Evolutionary conservation across 2,797 vertebrate species (phyloP).

Genomic region (Manis pentadactyla): DNA sequence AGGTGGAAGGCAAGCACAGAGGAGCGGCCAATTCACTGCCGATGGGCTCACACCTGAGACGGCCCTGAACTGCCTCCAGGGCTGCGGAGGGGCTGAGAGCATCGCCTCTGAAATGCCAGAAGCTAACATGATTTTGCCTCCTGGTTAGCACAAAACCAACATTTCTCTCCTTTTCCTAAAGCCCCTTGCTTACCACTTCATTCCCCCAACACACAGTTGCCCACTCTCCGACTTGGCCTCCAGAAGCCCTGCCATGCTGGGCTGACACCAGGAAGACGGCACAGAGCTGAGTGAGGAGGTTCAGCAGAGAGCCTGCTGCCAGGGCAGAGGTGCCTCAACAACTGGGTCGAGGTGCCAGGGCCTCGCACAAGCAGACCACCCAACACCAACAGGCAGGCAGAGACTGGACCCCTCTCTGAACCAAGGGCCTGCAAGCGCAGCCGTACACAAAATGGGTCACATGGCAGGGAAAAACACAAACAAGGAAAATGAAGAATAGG

Average conservation of each 20-base stretch:
- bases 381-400: rapidly evolving
- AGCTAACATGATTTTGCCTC: not conserved
- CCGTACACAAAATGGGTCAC: rapidly evolving
- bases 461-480: not conserved
- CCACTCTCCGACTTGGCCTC: too few species aligned
- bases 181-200: not conserved
- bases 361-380: not conserved
- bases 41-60: not conserved
- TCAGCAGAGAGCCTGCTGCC: not conserved
- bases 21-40: rapidly evolving
- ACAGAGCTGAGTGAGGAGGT: rapidly evolving
- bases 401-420: rapidly evolving
- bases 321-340: not conserved
- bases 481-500: not conserved
- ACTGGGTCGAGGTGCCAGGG: rapidly evolving
- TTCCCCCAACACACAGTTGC: not conserved
- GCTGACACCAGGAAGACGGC: not conserved
- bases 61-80: too few species aligned
- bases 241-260: too few species aligned
- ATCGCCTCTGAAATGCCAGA: not conserved
- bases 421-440: too few species aligned
- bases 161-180: not conserved
- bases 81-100: not conserved
- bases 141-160: too few species aligned
- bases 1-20: not conserved